A percentile compares a stretch with the other conserved stretches of the same genome.
These are phyloP conservation scores for Campoplex capitator DNA, from an alignment of 2,888 invertebrate genomes.

Conservation along the genomic window DNA sequence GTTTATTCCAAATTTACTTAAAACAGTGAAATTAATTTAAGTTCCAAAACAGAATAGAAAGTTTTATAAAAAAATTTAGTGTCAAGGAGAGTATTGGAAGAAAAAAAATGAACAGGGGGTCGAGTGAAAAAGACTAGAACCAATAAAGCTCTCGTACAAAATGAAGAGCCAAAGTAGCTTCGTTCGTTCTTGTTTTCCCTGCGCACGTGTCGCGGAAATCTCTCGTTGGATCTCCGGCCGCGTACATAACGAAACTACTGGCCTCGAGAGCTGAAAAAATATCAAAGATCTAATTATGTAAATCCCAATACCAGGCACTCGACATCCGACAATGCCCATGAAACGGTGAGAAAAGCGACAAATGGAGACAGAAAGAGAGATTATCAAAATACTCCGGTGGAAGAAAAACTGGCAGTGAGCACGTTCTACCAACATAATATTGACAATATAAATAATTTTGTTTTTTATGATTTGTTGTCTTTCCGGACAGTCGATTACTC, in stretches of 20 bases:
- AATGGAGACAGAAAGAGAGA: slow-evolving; percentile 64
- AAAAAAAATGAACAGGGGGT: not conserved
- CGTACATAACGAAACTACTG: slow-evolving; percentile 39
- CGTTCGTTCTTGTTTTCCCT: slow-evolving; percentile 73
- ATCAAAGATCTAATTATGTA: slow-evolving; percentile 82
- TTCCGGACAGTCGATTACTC: not conserved
- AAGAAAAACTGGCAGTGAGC: slow-evolving; percentile 75
- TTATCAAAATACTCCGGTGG: slow-evolving; percentile 81
- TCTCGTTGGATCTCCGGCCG: slow-evolving; percentile 30
- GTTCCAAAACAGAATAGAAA: not conserved
- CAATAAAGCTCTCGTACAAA: slow-evolving; percentile 1
- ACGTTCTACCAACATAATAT: slow-evolving; percentile 44
- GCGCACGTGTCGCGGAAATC: slow-evolving; percentile 79
- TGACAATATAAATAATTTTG: slow-evolving; percentile 29
- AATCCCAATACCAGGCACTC: slow-evolving; percentile 79
- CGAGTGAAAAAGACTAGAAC: not conserved
- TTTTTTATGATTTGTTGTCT: slow-evolving; percentile 19
- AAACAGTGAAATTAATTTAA: not conserved
- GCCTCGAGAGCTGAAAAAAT: slow-evolving; percentile 73
- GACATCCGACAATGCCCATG: slow-evolving; percentile 71
- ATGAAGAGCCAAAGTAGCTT: slow-evolving; percentile 8
- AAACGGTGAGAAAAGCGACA: slow-evolving; percentile 46
- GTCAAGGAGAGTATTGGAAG: too few species aligned
- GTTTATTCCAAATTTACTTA: not conserved
- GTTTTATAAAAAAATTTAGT: not conserved